A percentile compares a stretch with the other conserved stretches of the same genome.
Conservation (phyloP, 53 echinoderm and acorn worm genomes). For the Holothuria scabra region DNA sequence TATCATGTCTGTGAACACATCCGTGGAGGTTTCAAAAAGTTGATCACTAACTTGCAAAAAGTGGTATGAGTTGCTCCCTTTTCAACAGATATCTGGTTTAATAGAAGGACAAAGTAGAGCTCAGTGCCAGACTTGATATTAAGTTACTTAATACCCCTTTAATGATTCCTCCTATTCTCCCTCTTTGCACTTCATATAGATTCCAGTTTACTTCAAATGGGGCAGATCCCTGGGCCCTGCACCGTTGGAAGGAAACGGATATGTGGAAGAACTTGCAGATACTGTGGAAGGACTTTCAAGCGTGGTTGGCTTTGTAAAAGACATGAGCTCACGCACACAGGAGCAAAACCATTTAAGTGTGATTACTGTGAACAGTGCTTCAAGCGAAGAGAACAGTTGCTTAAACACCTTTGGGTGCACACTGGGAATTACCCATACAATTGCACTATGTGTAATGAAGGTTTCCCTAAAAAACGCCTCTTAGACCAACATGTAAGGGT, state of each 20-base stretch:
- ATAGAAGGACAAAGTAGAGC: too few relatives aligned
- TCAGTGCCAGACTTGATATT: too few relatives aligned
- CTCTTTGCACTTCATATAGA: neutral
- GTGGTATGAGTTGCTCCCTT: too few relatives aligned
- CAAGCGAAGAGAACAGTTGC: slow-evolving; percentile 17
- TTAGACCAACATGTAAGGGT: too few relatives aligned
- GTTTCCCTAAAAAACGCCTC: neutral
- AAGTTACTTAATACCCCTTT: neutral
- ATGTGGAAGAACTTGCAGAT: slow-evolving; percentile 20
- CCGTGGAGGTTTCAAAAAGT: too few relatives aligned
- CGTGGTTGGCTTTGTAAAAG: slow-evolving; percentile 29
- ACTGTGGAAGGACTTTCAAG: slow-evolving; percentile 25
- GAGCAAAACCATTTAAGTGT: slow-evolving; percentile 20
- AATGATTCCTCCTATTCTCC: slow-evolving; percentile 4
- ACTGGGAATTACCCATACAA: slow-evolving; percentile 5
- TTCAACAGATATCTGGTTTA: too few relatives aligned
- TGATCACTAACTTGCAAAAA: too few relatives aligned
- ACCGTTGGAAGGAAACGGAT: slow-evolving; percentile 2
- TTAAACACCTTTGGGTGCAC: slow-evolving; percentile 24
- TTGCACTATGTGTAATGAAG: slow-evolving; percentile 2
- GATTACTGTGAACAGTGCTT: slow-evolving; percentile 6
- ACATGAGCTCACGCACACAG: slow-evolving; percentile 36
- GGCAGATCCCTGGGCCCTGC: slow-evolving; percentile 24
- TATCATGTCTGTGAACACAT: too few relatives aligned
- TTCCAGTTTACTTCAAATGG: slow-evolving; percentile 18